Evolutionary conservation across 2,113 vertebrate species (phyloP).

Genomic region (Aythya baeri): DNA sequence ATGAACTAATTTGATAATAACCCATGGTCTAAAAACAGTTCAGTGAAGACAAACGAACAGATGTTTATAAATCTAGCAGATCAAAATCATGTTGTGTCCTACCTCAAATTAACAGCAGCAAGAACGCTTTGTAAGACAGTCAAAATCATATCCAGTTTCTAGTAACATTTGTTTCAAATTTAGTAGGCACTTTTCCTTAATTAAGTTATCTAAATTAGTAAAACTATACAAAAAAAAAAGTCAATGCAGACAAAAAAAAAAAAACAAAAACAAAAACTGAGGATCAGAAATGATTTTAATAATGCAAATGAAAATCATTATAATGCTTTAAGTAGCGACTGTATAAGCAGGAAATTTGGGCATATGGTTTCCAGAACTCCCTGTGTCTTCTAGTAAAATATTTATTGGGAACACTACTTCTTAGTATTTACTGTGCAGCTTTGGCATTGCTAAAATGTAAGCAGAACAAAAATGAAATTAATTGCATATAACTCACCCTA

Average conservation of each 20-base stretch:
- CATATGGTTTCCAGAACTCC: constrained; percentile 42
- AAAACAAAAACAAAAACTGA: neutral
- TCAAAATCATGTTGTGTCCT: constrained; percentile 1
- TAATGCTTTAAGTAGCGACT: constrained; percentile 7
- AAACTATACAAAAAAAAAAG: constrained; percentile 50
- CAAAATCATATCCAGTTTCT: constrained; percentile 30
- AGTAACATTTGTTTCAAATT: constrained; percentile 68
- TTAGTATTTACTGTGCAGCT: constrained; percentile 39
- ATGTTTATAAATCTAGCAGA: constrained; percentile 25
- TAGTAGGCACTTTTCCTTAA: constrained; percentile 46
- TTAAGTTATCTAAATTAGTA: constrained; percentile 62
- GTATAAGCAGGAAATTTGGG: constrained; percentile 7
- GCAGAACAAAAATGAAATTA: constrained; percentile 57
- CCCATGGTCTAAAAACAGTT: neutral
- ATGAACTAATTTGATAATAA: neutral
- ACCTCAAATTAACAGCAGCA: constrained; percentile 36
- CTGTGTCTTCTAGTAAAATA: constrained; percentile 51
- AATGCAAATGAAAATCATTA: constrained; percentile 52
- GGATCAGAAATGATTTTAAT: constrained; percentile 49
- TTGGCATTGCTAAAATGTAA: constrained; percentile 32
- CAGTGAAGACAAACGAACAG: constrained; percentile 20
- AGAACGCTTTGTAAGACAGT: neutral
- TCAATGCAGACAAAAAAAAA: constrained; percentile 21
- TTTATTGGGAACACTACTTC: constrained; percentile 54
- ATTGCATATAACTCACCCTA: constrained; percentile 25